Evolutionary conservation across 1,140 invertebrate genomes (phyloP), one percentile per base, ranked within the genome.

Genomic region (Frieseomelitta varia): DNA sequence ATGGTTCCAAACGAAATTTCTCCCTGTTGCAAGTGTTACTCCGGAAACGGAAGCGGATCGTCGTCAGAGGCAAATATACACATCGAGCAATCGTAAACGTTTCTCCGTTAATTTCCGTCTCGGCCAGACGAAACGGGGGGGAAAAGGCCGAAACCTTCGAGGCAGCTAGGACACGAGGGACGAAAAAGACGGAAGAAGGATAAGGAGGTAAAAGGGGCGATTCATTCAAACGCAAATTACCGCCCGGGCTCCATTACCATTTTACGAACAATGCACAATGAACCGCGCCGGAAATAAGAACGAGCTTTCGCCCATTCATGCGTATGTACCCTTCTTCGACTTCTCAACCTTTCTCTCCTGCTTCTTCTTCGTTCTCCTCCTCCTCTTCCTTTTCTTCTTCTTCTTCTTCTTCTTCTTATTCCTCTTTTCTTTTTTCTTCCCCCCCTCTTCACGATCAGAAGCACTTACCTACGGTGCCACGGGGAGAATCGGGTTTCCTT

Each of bases 191-290:
- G 68, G 71, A 55, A n/a, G 24, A 80, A 82, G 81, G 75, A 71
- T 78, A 79, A 79, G 58, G 79, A 51, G 51, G 71, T 34, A 68
- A 68, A 47, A 90, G 63, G 80, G 61, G 75, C 30, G 79, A 69
- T 81, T 67, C 71, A 89, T 90, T 90, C 63, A 87, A 90, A 90
- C 77, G 88, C 85, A 88, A 90, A 90, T 90, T 90, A 88, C 73
- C 80, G 68, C 30, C 53, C 39, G 39, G 56, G 79, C 76, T 87
- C 82, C 84, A 88, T 88, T 88, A 85, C 81, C 84, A 90, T 90
- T 88, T 90, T 75, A 72, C 81, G 81, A 90, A 90, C 81, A 90
- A 90, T 88, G 84, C 78, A 69, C 61, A 58, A 65, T 76, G 75
- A 88, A 84, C 81, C 80, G 61, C 77, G 80, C 79, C 74, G 88